A percentile compares a stretch with the other conserved stretches of the same genome.
Evolutionary conservation across 2,888 invertebrate species (phyloP).

Genomic region (Bellardia pandia): DNA sequence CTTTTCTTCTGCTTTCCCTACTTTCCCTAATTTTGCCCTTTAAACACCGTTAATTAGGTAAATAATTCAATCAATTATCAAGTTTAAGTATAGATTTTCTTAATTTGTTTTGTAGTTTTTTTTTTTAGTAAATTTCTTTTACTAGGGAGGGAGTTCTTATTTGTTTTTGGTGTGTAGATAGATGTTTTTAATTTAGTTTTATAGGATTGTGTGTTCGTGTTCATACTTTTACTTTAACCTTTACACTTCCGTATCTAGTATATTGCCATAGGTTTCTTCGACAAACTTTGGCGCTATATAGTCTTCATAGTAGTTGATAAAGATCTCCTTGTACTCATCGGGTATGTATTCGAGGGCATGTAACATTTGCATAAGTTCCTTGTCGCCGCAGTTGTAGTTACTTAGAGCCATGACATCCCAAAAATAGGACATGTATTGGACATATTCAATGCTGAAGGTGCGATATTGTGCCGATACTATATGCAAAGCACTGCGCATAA

Average conservation of each 20-base stretch:
- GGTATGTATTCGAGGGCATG: conserved; percentile 78
- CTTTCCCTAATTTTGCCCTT: not conserved
- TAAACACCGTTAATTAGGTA: conserved; percentile 25
- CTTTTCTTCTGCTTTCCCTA: not conserved
- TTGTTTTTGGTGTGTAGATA: conserved; percentile 15
- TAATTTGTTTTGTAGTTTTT: conserved; percentile 16
- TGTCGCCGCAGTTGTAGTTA: conserved; percentile 77
- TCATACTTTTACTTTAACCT: too few species aligned
- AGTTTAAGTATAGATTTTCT: conserved; percentile 8
- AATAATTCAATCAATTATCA: conserved; percentile 23
- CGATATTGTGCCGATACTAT: conserved; percentile 76
- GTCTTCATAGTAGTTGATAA: conserved; percentile 78
- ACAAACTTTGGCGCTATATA: conserved; percentile 78
- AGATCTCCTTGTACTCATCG: conserved; percentile 78
- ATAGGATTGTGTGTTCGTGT: not conserved
- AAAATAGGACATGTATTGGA: conserved; percentile 77
- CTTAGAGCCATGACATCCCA: conserved; percentile 78
- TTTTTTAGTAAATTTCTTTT: conserved; percentile 3
- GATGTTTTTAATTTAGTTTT: conserved; percentile 11
- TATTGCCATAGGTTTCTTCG: conserved; percentile 77
- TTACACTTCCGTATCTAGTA: conserved; percentile 78
- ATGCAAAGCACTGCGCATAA: conserved; percentile 77
- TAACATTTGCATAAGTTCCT: conserved; percentile 78
- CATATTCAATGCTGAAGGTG: conserved; percentile 76
- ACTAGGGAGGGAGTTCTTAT: conserved; percentile 4